A percentile compares a stretch with the other conserved stretches of the same genome.
phyloP scores from a whole-genome alignment of 64 coral and sea anemone genomes.

The Pachyseris speciosa region DNA sequence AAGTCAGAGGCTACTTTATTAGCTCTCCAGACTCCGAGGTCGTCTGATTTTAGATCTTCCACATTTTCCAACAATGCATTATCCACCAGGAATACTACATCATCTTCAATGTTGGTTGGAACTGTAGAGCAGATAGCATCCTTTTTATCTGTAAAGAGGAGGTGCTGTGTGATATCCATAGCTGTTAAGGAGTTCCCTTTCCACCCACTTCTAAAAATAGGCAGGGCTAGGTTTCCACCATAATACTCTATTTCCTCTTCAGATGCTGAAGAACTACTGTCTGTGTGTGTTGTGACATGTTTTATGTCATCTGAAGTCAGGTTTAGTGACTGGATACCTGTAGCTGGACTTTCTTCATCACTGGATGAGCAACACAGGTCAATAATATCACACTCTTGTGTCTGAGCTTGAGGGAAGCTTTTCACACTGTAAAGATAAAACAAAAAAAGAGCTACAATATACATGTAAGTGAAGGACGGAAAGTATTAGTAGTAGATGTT shows the following conservation, averaged over 20 bases:
- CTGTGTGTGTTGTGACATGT: too few species aligned
- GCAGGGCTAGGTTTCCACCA: neutral
- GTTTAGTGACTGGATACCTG: neutral
- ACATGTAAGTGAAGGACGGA: neutral
- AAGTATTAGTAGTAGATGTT: too few species aligned
- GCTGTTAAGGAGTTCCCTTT: conserved; percentile 31
- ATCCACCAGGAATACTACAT: neutral
- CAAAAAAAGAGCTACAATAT: neutral
- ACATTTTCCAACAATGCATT: neutral
- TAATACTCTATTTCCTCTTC: neutral
- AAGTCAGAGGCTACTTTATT: conserved; percentile 19
- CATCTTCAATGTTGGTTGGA: neutral
- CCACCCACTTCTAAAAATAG: neutral
- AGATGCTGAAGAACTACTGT: neutral
- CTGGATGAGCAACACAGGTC: neutral
- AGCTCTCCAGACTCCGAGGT: conserved; percentile 13
- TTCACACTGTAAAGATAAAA: neutral
- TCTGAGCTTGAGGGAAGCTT: neutral
- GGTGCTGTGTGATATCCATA: neutral
- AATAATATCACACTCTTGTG: neutral
- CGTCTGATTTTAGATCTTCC: neutral
- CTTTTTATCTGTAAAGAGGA: neutral
- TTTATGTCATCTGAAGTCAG: too few species aligned
- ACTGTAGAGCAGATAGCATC: neutral
- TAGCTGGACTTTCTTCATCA: conserved; percentile 1